Evolutionary conservation across 2,797 vertebrate species (phyloP), one percentile per base, ranked within the genome.

Genomic region (Molossus alvarezi): DNA sequence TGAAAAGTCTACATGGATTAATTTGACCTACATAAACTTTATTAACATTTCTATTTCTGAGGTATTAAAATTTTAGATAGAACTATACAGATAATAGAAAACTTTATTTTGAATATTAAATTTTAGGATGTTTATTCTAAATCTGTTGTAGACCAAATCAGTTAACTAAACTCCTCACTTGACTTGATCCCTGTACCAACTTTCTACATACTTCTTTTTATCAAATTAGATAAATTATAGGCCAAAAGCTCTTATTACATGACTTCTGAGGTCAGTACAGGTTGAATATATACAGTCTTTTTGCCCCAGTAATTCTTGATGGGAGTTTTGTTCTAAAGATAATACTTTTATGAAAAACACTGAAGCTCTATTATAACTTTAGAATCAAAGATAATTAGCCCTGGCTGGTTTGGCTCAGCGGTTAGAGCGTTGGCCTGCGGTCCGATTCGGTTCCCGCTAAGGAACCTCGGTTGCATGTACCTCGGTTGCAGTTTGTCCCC

Each of bases 201-300:
- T 76, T 90, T 13, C 6, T 83, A 57, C 3, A 3, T 73, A 90
- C 13, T 94, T 73, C 25, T 79, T 93, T 85, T 94, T 94, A 79
- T 90, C 69, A 60, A 87, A 67, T 82, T 88, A 85, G 58, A 20
- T 93, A 95, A 86, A 55, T 93, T 77, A 21, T 71, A 95, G 20
- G 8, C n/a, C 25, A 92, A 23, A 94, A 62, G 21, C 60, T 33
- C 57, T 92, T 91, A 58, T 15, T 83, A 87, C 55, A 76, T 85
- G 5, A 71, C 18, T 91, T 94, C 41, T 81, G 29, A 77, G 20
- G 15, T 87, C 33, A 86, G 18, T 75, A 67, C 23, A 84, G 9
- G 53, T 94, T 71, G 51, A 75, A 0, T 72, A 33, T 33, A 33
- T 33, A 37, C 1, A 58, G 37, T 55, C 60, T 85, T 94, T 87